Conservation (phyloP, 2,113 vertebrate species). For the Vidua chalybeata region DNA sequence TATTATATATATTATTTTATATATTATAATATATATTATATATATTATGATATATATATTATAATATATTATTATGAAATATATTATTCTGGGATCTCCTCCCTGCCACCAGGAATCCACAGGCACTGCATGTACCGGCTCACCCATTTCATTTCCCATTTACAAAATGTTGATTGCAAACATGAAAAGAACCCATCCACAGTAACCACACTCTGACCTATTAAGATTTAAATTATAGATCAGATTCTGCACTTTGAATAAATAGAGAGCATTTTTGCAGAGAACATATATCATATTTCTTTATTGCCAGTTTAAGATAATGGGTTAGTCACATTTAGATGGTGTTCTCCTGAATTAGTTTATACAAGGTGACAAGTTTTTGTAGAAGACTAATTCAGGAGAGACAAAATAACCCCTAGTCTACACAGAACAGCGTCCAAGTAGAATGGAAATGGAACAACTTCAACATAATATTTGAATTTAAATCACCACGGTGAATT, state of each 20-base stretch:
- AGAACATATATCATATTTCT: neutral
- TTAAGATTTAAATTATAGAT: neutral
- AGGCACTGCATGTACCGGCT: neutral
- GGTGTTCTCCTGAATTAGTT: neutral
- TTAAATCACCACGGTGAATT: neutral
- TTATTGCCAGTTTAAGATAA: neutral
- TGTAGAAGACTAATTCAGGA: neutral
- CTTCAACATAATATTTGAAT: neutral
- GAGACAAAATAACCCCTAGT: neutral
- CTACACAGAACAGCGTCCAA: neutral
- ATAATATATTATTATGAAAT: no score
- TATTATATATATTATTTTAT: no score
- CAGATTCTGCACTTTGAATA: neutral
- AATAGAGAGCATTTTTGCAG: neutral
- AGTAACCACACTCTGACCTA: neutral
- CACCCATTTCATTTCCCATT: neutral
- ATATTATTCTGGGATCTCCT: neutral
- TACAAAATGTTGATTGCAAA: neutral
- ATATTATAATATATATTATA: no score
- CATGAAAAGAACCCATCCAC: neutral
- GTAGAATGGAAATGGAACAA: neutral
- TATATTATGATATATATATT: no score
- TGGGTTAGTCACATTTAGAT: neutral
- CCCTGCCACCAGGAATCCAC: neutral
- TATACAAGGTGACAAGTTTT: neutral